phyloP scores from a whole-genome alignment of 2,113 vertebrate species.

The Accipiter virgatus region DNA sequence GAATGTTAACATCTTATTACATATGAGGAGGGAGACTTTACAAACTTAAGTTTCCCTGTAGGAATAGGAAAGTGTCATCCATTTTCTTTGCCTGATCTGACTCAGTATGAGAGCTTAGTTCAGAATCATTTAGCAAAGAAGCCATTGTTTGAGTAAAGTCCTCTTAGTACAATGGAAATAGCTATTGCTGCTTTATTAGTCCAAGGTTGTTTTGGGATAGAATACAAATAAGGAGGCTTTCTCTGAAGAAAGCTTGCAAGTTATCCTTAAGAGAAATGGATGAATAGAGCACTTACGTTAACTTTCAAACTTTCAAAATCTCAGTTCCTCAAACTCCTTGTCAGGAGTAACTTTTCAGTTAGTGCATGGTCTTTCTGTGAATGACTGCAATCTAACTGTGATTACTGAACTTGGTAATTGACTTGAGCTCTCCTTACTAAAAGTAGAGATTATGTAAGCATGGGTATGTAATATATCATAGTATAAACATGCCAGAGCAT shows the following conservation, averaged over 20 bases:
- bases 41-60: not conserved
- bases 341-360: not conserved
- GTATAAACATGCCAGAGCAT: not conserved
- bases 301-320: not conserved
- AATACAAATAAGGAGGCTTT: not conserved
- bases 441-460: not conserved
- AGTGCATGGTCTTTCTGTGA: not conserved
- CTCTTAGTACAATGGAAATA: not conserved
- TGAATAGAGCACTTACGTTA: not conserved
- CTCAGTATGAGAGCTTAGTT: not conserved
- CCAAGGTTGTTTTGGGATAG: not conserved
- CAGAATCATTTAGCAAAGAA: not conserved
- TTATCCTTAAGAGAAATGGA: not conserved
- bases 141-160: accelerated
- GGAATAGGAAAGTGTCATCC: not conserved
- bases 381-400: not conserved
- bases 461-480: not conserved
- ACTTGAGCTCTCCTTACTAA: not conserved
- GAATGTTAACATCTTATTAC: not conserved
- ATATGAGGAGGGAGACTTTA: not conserved
- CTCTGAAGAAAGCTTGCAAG: not conserved
- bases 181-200: not conserved
- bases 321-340: not conserved
- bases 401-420: not conserved
- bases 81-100: not conserved